Evolutionary conservation across 1,140 invertebrate species (phyloP).

Genomic region (Eubasilissa regina): DNA sequence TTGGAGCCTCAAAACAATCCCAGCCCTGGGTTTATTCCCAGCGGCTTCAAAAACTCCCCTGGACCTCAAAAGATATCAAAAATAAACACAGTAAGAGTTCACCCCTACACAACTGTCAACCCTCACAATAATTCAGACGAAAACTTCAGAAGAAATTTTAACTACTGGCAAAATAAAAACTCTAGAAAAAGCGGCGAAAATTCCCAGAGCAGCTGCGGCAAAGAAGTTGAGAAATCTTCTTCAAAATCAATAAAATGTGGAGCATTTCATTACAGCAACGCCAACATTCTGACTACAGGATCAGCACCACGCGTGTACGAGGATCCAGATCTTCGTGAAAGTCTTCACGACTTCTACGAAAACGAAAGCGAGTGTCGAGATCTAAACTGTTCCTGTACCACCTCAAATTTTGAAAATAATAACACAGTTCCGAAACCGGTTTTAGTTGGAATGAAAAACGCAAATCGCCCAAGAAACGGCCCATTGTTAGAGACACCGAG

Average conservation of each 20-base stretch:
- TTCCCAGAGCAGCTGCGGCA: too few relatives aligned
- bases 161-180: background rate
- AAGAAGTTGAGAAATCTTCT: too few relatives aligned
- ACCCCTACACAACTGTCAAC: background rate
- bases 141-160: background rate
- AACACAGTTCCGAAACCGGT: conserved; percentile 7
- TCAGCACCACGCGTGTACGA: too few relatives aligned
- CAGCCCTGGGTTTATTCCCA: conserved; percentile 44
- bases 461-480: background rate
- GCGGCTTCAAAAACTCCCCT: conserved; percentile 12
- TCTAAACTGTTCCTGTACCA: too few relatives aligned
- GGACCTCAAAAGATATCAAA: background rate
- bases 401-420: background rate
- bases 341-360: too few relatives aligned
- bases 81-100: conserved; percentile 18
- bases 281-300: too few relatives aligned
- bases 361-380: too few relatives aligned
- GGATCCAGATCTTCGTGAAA: too few relatives aligned
- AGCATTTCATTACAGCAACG: too few relatives aligned
- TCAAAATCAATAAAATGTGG: too few relatives aligned
- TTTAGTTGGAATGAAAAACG: background rate
- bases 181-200: background rate
- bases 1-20: conserved; percentile 3
- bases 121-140: background rate
- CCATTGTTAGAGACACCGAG: conserved; percentile 11